Evolutionary conservation across 35 echinoderm and acorn worm genomes (phyloP), one percentile per base, ranked within the genome.

Genomic region (Apostichopus japonicus): DNA sequence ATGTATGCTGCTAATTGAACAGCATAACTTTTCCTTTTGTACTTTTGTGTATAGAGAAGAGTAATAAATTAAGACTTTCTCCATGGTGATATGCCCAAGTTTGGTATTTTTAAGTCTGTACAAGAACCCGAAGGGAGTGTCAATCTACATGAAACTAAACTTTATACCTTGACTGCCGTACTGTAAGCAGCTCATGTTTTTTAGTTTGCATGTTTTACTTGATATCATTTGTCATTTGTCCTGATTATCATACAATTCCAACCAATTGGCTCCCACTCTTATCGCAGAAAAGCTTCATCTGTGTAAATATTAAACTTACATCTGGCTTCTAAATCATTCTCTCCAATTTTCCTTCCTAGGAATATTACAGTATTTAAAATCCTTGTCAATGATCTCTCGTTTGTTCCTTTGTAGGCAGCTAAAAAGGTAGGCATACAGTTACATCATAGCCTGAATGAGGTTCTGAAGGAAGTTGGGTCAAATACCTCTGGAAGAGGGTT

Each of bases 391-490:
- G 6, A 15, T 56, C 67, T 27, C 75, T 62, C 13, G 54, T 6
- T 90, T 54, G 54, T 84, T 22, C n/a, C 25, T 88, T 65, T 80
- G 54, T 90, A 96, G 95, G 92, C 95, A 55, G 95, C 93, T 72
- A 96, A 94, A 71, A 94, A 94, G 79, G 90, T 96, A 4, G 95
- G 95, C 10, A 72, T 93, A 6, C 77, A 92, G 54, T 87, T 96
- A 58, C 86, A 96, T 79, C 72, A 83, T 22, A 76, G 80, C 23
- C 86, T 96, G 17, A 59, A 91, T 8, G 51, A 73, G 59, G 15
- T 94, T 15, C 70, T 96, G 5, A 81, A 88, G 27, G 91, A 94
- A 76, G 55, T 94, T 90, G 95, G 95, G 6, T 73, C 88, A 21
- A 78, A 83, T 23, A 67, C 87, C 19, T 23, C 15, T 5, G 81